A percentile compares a stretch with the other conserved stretches of the same genome.
phyloP scores from a whole-genome alignment of 1,140 invertebrate genomes.

The Formica selysi region DNA sequence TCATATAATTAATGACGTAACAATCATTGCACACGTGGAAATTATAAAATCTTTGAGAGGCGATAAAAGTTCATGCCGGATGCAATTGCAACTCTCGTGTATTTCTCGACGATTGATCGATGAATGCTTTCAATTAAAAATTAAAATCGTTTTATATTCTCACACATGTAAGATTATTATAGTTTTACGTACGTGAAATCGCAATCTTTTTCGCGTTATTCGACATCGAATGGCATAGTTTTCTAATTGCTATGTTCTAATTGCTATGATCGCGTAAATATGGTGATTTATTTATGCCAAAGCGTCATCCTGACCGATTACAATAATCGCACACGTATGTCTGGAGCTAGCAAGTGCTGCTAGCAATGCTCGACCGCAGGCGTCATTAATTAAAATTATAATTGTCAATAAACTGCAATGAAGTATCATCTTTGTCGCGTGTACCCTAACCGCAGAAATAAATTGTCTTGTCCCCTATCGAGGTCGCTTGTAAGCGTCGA shows the following conservation, averaged over 20 bases:
- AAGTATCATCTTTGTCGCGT: constrained; percentile 1
- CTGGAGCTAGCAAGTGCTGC: not conserved
- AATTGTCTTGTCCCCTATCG: constrained; percentile 21
- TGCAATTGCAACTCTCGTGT: not conserved
- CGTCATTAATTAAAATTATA: constrained; percentile 55
- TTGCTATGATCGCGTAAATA: constrained; percentile 18
- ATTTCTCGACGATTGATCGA: not conserved
- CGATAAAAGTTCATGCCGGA: not conserved
- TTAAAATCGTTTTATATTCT: not conserved
- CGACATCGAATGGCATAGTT: no score
- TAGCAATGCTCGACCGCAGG: not conserved
- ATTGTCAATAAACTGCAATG: constrained; percentile 34
- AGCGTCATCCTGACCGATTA: constrained; percentile 30
- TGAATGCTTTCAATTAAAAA: not conserved
- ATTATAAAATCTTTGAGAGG: not conserved
- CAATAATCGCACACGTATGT: not conserved
- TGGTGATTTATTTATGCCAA: constrained; percentile 37
- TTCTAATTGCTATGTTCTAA: not conserved
- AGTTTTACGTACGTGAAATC: not conserved
- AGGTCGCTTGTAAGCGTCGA: not conserved
- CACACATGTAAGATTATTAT: constrained; percentile 4
- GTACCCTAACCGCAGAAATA: not conserved
- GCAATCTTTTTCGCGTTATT: not conserved
- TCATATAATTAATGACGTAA: not conserved
- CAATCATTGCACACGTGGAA: not conserved